A percentile compares a stretch with the other conserved stretches of the same genome.
Evolutionary conservation across 2,888 invertebrate genomes (phyloP).

Genomic region (Heteromurus nitidus): DNA sequence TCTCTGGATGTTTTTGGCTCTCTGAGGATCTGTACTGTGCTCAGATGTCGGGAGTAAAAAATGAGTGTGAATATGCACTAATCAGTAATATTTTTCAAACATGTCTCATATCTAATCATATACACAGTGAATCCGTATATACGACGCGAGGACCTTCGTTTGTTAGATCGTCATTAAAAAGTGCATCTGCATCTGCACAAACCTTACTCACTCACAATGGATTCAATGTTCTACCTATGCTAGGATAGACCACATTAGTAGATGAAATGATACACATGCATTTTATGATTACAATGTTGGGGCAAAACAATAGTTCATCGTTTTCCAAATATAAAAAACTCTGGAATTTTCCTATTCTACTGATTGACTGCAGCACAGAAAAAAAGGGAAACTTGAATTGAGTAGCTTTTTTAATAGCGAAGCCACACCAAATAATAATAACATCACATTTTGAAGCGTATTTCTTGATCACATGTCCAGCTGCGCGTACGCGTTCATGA

Average conservation of each 20-base stretch:
- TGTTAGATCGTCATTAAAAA: no score
- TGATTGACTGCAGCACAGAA: slow-evolving; percentile 36
- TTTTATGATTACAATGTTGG: slow-evolving; percentile 25
- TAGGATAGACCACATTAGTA: no score
- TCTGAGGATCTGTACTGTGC: slow-evolving; percentile 55
- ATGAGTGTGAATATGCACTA: slow-evolving; percentile 56
- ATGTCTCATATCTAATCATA: slow-evolving; percentile 46
- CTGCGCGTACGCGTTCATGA: slow-evolving; percentile 70
- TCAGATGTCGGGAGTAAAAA: slow-evolving; percentile 55
- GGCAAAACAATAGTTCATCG: slow-evolving; percentile 62
- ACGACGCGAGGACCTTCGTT: no score
- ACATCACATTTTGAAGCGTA: slow-evolving; percentile 36
- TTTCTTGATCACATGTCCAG: slow-evolving; percentile 72
- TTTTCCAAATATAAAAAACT: slow-evolving; percentile 48
- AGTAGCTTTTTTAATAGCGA: background rate
- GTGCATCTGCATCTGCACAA: no score
- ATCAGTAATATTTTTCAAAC: slow-evolving; percentile 63
- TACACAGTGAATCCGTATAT: background rate
- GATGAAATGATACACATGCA: no score
- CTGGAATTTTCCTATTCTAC: slow-evolving; percentile 35
- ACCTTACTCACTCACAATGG: no score
- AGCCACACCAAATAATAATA: slow-evolving; percentile 45
- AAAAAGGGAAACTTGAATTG: slow-evolving; percentile 33
- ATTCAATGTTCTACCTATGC: no score
- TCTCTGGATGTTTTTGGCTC: background rate